A percentile compares a stretch with the other conserved stretches of the same genome.
These are phyloP conservation scores for Colletes gigas DNA, from an alignment of 1,140 invertebrate genomes.

Conservation along the genomic window DNA sequence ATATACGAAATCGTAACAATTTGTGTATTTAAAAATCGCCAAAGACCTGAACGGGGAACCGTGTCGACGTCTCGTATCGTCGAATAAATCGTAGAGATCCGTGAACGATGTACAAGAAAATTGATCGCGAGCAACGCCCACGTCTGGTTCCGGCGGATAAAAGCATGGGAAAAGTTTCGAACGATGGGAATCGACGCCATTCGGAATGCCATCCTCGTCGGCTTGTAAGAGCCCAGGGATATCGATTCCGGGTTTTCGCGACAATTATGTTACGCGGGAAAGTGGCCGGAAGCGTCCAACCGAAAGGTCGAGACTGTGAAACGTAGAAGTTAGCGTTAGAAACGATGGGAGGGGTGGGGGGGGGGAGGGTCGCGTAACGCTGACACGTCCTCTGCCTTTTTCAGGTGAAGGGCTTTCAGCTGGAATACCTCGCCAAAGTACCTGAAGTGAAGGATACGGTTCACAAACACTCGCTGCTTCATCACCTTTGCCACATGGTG, in stretches of 20 bases:
- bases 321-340: constrained; percentile 29
- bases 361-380: constrained; percentile 15
- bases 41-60: no score
- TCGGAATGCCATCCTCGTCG: not conserved
- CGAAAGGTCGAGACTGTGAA: constrained; percentile 1
- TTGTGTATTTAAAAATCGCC: no score
- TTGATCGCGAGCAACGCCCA: no score
- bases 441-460: constrained; percentile 99
- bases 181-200: not conserved
- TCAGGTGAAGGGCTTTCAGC: constrained; percentile 96
- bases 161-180: not conserved
- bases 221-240: not conserved
- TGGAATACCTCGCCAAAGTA: constrained; percentile 98
- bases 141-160: no score
- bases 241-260: constrained; percentile 32
- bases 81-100: no score
- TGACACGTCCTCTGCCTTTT: constrained; percentile 53
- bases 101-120: no score
- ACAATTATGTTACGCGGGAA: constrained; percentile 33
- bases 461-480: constrained; percentile 97
- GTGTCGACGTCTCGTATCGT: no score
- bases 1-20: no score
- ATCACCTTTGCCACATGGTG: constrained; percentile 98
- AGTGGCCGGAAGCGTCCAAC: constrained; percentile 31
- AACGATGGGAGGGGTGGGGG: not conserved